Base-by-base conservation (phyloP, 2,113 vertebrate species). In the Poeciliopsis retropinna region DNA sequence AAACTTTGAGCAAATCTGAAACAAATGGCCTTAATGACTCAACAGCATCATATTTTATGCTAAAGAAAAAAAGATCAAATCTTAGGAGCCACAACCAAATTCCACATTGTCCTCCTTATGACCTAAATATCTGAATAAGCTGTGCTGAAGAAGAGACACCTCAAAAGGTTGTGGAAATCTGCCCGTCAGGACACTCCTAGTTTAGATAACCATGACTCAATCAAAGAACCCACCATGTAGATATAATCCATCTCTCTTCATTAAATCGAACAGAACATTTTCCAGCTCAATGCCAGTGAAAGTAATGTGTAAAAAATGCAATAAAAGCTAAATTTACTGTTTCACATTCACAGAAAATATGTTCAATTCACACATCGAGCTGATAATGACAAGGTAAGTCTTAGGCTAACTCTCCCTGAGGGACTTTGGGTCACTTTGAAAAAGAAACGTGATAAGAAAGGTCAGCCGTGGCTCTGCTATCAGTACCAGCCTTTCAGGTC, bases 391-490 rank as follows among this genome's bases (percentile, higher is more conserved):
- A 61, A 62, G 62, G 70, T 66, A 30, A 72, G 13, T 78, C 37
- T 67, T 25, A 28, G 72, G 39, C 27, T 60, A 67, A 75, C 15
- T 29, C 51, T 78, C 65, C 70, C 44, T 32, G n/a, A 85, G 64
- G 39, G 67, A 70, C 25, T 60, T 51, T 31, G 66, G 80, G 69
- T 74, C 64, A 64, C 37, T 80, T 67, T 44, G 37, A 67, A 70
- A 81, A 73, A 79, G 51, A 7, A 73, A 22, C 25, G 25, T 13
- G 14, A 67, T 66, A 72, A 69, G 74, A 89, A 85, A 86, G 76
- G 83, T 82, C 78, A 88, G 34, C 27, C 8, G n/a, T 65, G 79
- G 72, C 68, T 82, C 76, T 32, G 61, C 67, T 41, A 64, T 81
- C 63, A 73, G 81, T 72, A 51, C 73, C 41, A 64, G 64, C 69